Percentiles rank a stretch among this genome's conserved stretches.
Conservation (phyloP, 1,140 invertebrate species). For the Drosophila saltans region DNA sequence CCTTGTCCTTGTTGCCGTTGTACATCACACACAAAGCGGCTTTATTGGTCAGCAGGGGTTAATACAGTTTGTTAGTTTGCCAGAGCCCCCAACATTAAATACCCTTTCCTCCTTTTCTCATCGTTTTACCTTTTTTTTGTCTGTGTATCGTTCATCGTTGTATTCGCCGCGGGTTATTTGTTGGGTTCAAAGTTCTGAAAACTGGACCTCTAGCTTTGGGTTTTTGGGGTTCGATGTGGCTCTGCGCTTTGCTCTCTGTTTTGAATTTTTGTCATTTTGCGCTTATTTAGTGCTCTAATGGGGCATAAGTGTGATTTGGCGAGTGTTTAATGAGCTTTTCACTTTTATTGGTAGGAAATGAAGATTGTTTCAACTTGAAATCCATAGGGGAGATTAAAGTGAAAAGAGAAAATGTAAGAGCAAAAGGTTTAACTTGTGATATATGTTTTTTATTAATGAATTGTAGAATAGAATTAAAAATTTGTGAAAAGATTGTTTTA, state of each 20-base stretch:
- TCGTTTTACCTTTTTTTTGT: not conserved
- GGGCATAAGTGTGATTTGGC: slow-evolving; percentile 77
- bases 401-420: not conserved
- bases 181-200: slow-evolving; percentile 60
- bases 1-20: slow-evolving; percentile 68
- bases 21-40: slow-evolving; percentile 74
- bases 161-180: slow-evolving; percentile 73
- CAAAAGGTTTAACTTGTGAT: not conserved
- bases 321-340: slow-evolving; percentile 79
- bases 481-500: no score
- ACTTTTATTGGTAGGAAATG: slow-evolving; percentile 36
- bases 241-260: not conserved
- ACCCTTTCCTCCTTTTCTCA: slow-evolving; percentile 6
- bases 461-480: no score
- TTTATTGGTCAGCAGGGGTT: slow-evolving; percentile 81
- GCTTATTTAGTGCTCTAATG: slow-evolving; percentile 78
- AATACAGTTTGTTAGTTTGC: slow-evolving; percentile 72
- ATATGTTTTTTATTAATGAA: no score
- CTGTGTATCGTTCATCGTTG: slow-evolving; percentile 40
- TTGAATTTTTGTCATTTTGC: slow-evolving; percentile 54
- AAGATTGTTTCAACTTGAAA: not conserved
- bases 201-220: slow-evolving; percentile 43
- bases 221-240: not conserved
- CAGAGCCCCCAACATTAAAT: slow-evolving; percentile 71
- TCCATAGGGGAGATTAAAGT: not conserved